A percentile compares a stretch with the other conserved stretches of the same genome.
Conservation (phyloP, 2,888 invertebrate species). For the Andrena flavipes region DNA sequence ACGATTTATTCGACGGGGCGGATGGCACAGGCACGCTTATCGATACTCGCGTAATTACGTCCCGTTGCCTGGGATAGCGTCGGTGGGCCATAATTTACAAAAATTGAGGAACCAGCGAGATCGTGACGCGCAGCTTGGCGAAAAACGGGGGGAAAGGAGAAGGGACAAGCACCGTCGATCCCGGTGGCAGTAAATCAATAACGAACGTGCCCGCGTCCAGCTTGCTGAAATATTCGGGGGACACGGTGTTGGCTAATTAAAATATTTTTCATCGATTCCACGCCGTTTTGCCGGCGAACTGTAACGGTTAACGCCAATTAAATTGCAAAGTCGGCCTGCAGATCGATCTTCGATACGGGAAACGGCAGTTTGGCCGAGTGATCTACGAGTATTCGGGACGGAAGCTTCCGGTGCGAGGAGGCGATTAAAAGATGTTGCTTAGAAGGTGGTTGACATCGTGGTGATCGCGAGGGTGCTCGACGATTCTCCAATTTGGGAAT, state of each 20-base stretch:
- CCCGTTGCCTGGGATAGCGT: constrained; percentile 18
- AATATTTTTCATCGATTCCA: constrained; percentile 46
- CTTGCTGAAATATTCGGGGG: constrained; percentile 31
- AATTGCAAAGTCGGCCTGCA: constrained; percentile 28
- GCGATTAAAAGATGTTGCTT: background rate
- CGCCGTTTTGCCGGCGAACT: constrained; percentile 37
- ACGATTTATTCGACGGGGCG: constrained; percentile 26
- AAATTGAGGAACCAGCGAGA: constrained; percentile 51
- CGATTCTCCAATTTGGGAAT: background rate
- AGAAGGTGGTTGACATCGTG: too few relatives aligned
- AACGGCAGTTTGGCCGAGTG: constrained; percentile 37
- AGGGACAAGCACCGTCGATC: constrained; percentile 18
- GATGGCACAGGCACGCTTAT: constrained; percentile 31
- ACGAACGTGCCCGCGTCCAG: constrained; percentile 20
- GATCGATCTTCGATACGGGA: constrained; percentile 41
- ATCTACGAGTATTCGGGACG: constrained; percentile 1
- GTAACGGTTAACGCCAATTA: constrained; percentile 62
- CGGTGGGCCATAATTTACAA: constrained; percentile 55
- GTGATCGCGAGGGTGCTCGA: background rate
- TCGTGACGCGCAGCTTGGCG: constrained; percentile 15
- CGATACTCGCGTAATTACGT: constrained; percentile 48
- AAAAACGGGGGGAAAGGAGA: background rate
- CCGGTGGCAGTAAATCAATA: constrained; percentile 53
- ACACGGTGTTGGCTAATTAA: constrained; percentile 49
- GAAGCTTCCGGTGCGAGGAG: constrained; percentile 18